Percentiles rank a stretch among this genome's conserved stretches.
These are phyloP conservation scores for Lordiphosa andalusiaca DNA, from an alignment of 2,888 invertebrate species.

Conservation along the genomic window DNA sequence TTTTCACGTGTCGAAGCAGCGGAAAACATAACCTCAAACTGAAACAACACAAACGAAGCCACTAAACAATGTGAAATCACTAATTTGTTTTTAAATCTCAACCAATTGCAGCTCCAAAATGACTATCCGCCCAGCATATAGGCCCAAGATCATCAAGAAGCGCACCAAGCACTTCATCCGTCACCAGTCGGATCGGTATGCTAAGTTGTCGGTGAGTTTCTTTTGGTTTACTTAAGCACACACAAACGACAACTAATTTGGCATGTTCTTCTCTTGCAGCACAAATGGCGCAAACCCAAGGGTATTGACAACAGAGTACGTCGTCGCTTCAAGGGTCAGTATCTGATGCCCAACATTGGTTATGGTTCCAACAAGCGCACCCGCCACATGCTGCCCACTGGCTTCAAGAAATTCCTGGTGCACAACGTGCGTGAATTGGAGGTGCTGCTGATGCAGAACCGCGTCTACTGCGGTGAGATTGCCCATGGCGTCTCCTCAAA, in stretches of 20 bases:
- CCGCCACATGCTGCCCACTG: slow-evolving; percentile 97
- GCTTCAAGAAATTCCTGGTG: slow-evolving; percentile 96
- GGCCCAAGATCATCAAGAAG: slow-evolving; percentile 96
- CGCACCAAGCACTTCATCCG: slow-evolving; percentile 98
- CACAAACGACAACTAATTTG: slow-evolving; percentile 3
- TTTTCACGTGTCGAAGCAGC: slow-evolving; percentile 13
- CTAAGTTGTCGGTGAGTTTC: slow-evolving; percentile 90
- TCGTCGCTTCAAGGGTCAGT: slow-evolving; percentile 99
- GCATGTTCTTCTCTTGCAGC: slow-evolving; percentile 81
- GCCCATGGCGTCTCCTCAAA: slow-evolving; percentile 98
- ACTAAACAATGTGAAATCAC: slow-evolving; percentile 7
- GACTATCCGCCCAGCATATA: slow-evolving; percentile 94
- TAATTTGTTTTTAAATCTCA: slow-evolving; percentile 18
- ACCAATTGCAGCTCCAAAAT: slow-evolving; percentile 83
- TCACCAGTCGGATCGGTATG: slow-evolving; percentile 99
- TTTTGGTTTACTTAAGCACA: not conserved
- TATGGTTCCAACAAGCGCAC: slow-evolving; percentile 97
- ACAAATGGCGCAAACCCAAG: slow-evolving; percentile 99
- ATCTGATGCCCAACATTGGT: slow-evolving; percentile 99
- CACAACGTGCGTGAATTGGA: slow-evolving; percentile 96
- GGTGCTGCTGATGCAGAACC: slow-evolving; percentile 99
- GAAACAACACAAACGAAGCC: slow-evolving; percentile 1
- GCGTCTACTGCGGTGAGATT: slow-evolving; percentile 98
- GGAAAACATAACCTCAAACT: slow-evolving; percentile 5
- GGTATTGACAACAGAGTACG: slow-evolving; percentile 99